Base-by-base conservation (phyloP, 64 coral and sea anemone genomes). In the Montipora sp. region DNA sequence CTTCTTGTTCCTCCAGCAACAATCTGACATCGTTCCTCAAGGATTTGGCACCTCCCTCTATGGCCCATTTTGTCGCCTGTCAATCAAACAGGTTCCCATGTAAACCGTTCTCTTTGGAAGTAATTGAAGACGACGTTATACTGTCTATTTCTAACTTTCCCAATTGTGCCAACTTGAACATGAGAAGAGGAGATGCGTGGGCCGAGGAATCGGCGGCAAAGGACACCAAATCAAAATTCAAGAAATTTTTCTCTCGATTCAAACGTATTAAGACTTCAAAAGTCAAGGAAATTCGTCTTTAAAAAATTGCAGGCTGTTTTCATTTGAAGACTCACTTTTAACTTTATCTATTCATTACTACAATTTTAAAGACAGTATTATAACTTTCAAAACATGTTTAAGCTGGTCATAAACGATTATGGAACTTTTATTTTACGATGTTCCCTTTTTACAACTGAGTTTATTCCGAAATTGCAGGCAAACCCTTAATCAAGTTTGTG, bases 1-100 rank as follows among this genome's bases (percentile, higher is more conserved):
- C 36, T 4, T 75, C 8, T 46, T 75, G 10, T 46, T 75, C 27
- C 10, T 45, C 73, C 13, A 20, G 13, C 73, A 75, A 75, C 11
- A 10, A 13, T 43, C 6, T 75, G 23, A 27, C 1, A 14, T 45
- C 36, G 7, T 75, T 75, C 36, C 7, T 75, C 11, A 75, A 47
- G 24, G 27, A 75, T 14, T 46, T 46, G 36, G 45, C 73, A 7
- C 73, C 73, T 43, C 9, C 73, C 36, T 46, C 24, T 12, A 10
- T 20, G 44, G 73, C 9, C 11, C 5, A 13, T 75, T 75, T 75
- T 75, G 36, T 5, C 73, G 11, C 73, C 2, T 46, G 73, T 75
- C 73, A 75, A 75, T 75, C 73, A 75, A 75, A 75, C 73, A 27
- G 24, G 73, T 46, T 75, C 11, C 73, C 73, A 75, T 75, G 24